Evolutionary conservation across 2,113 vertebrate species (phyloP).

Genomic region (Hipposideros armiger): DNA sequence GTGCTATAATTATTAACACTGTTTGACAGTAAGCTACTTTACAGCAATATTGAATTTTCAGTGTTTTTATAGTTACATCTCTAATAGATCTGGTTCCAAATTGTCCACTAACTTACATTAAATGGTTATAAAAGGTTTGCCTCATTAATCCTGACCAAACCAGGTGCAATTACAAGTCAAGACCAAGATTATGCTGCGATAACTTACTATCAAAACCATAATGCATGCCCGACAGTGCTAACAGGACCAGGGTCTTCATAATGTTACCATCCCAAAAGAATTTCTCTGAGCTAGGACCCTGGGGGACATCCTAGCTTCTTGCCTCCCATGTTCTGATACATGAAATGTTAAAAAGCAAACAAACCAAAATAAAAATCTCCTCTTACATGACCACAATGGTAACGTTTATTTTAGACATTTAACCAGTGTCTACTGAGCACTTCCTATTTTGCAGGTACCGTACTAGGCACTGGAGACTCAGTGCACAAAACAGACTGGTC

Average conservation of each 20-base stretch:
- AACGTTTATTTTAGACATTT: background rate
- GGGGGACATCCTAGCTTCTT: background rate
- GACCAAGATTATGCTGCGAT: background rate
- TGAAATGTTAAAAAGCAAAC: background rate
- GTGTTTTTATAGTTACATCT: background rate
- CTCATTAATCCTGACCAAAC: background rate
- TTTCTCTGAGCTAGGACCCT: background rate
- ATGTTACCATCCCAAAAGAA: background rate
- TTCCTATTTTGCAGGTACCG: background rate
- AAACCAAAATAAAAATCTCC: background rate
- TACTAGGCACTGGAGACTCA: background rate
- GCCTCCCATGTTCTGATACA: background rate
- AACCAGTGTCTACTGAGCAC: accelerated
- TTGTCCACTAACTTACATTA: background rate
- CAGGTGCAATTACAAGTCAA: background rate
- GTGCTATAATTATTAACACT: background rate
- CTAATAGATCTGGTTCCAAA: background rate
- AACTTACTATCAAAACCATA: background rate
- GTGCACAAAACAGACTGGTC: accelerated
- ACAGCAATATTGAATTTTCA: background rate
- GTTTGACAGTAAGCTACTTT: background rate
- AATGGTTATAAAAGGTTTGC: background rate
- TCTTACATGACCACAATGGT: background rate
- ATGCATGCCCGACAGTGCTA: background rate
- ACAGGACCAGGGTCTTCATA: background rate